Base-by-base conservation (phyloP, 1,140 invertebrate genomes). In the Rhagoletis pomonella region DNA sequence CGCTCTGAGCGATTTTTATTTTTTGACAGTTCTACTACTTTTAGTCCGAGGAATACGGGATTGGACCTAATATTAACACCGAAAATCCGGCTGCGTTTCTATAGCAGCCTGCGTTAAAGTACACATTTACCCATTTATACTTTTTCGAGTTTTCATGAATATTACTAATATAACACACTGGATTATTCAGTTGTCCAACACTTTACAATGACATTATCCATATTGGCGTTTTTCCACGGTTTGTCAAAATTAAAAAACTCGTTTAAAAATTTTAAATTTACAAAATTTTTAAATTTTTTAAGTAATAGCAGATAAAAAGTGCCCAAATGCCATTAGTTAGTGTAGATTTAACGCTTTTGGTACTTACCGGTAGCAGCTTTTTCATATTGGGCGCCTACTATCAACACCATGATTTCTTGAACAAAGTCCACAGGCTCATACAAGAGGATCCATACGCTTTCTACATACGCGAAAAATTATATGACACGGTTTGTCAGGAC, bases 331-430 rank as follows among this genome's bases (percentile, higher is more conserved):
- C 59, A 14, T 62, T 85, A 9, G 12, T 62, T 10, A 42, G 58
- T 14, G 58, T 62, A 9, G 84, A 47, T 81, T 29, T 81, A 81
- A 55, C n/a, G 17, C 39, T 86, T 62, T 19, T 86, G 1, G 17
- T 69, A 9, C 89, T 89, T 67, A 91, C 91, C 17, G 91, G 91
- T 5, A 90, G 90, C 9, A 88, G 89, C 0, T 91, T 90, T 86
- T 91, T 91, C 69, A 89, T 91, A 0, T 10, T 91, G 19, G 91
- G 91, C 2, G 91, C 91, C 1, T 91, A 90, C 55, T 91, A 91
- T 59, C 91, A 91, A 86, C 91, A 91, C 29, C 62, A 87, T 6
- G 89, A 91, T 81, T 90, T 91, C 3, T 62, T 91, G 67, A 73
- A 88, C 6, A 91, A 91, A n/a, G 90, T 91, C 2, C 87, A 87